Base-by-base conservation (phyloP, 2,888 invertebrate genomes). In the Drosophila aldrichi region DNA sequence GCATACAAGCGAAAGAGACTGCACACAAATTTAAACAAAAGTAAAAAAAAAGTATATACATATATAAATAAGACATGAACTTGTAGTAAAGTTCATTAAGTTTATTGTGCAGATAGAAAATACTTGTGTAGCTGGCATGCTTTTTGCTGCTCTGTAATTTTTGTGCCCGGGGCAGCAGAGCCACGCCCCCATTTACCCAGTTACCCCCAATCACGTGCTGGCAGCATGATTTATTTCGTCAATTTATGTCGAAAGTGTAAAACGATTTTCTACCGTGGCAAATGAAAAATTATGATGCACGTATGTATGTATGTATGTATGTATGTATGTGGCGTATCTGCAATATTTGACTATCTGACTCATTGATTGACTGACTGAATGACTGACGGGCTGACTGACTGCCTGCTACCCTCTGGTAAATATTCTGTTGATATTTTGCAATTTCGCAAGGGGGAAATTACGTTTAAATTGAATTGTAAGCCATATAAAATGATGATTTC, bases 201-300 rank as follows among this genome's bases (percentile, higher is more conserved):
- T 43, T 20, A 12, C 2, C 14, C 69, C 60, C 74, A 77, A 81
- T 86, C 88, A 88, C 81, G 88, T 81, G 90, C 75, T 81, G 77
- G 73, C 70, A 78, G 78, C 87, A 84, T 90, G 89, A 91, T 91
- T 89, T 86, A 90, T 90, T 88, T 89, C 79, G 79, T 77, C 82
- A 84, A 88, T 84, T 79, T 85, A 74, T 85, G 76, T 74, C 74
- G 70, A 77, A 75, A 70, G 76, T 75, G 81, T 71, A 74, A 74
- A 77, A 59, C 74, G 74, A 77, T 81, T 85, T 82, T 78, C 70
- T 52, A 67, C 73, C 70, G 68, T 70, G 66, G 62, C 65, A 78
- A 85, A 79, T 82, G 81, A 77, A 72, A 81, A 79, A 81, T 82
- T 79, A 74, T 85, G 72, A 75, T 70, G 60, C 69, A 66, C 58